Percentiles rank a stretch among this genome's conserved stretches.
These are phyloP conservation scores for Apomyelois bistriatella DNA, from an alignment of 2,888 invertebrate genomes.

Conservation along the genomic window DNA sequence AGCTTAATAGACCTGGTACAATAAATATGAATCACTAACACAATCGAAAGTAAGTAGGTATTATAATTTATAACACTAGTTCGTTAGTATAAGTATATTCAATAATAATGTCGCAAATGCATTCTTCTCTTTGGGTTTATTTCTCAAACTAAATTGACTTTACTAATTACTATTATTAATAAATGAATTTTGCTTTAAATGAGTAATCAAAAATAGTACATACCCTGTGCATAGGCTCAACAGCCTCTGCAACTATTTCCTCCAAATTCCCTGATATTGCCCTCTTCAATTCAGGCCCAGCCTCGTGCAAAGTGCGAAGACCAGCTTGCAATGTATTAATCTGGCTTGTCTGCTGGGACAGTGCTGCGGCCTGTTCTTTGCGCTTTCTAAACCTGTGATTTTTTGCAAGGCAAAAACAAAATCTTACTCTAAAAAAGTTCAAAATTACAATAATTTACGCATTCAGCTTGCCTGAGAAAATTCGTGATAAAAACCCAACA, in stretches of 20 bases:
- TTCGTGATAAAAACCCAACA: conserved; percentile 12
- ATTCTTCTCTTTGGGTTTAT: no score
- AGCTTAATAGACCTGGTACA: no score
- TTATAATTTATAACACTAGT: no score
- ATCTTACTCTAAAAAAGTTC: neutral
- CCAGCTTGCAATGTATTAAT: conserved; percentile 96
- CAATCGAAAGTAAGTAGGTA: no score
- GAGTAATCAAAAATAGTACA: conserved; percentile 26
- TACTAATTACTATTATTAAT: no score
- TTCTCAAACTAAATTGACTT: no score
- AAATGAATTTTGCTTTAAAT: neutral
- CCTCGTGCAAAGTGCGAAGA: conserved; percentile 96
- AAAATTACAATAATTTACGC: conserved; percentile 4
- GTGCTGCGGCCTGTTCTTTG: conserved; percentile 88
- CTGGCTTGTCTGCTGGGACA: conserved; percentile 79
- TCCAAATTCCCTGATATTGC: conserved; percentile 99
- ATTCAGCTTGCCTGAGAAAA: conserved; percentile 8
- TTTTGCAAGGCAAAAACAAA: conserved; percentile 13
- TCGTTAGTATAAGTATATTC: no score
- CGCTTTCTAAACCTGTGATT: conserved; percentile 92
- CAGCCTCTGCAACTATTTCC: conserved; percentile 92
- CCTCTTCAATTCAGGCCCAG: conserved; percentile 97
- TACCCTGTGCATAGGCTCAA: conserved; percentile 99
- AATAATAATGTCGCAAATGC: no score
- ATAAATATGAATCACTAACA: no score